A percentile compares a stretch with the other conserved stretches of the same genome.
phyloP scores from a whole-genome alignment of 2,113 vertebrate genomes.

The Leptobrachium ailaonicum region DNA sequence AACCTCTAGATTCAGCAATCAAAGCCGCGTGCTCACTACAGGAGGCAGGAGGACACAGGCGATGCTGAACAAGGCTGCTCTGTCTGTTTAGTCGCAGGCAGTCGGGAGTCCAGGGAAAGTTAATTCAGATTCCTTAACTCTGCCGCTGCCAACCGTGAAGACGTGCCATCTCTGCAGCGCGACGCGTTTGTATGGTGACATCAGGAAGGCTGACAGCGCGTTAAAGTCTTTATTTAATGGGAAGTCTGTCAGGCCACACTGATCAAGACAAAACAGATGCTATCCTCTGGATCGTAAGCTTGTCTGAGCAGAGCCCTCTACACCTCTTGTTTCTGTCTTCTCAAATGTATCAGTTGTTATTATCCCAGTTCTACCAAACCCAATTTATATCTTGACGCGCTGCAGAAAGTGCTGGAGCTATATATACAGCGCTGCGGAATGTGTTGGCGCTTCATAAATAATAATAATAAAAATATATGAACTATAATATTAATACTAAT shows the following conservation, averaged over 20 bases:
- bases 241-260: neutral
- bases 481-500: neutral
- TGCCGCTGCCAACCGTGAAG: neutral
- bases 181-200: neutral
- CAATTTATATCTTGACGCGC: no score
- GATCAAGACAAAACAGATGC: no score
- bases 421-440: no score
- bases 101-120: conserved; percentile 43
- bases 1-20: conserved; percentile 67
- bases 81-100: conserved; percentile 48
- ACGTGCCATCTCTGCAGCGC: neutral
- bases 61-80: conserved; percentile 38
- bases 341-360: no score
- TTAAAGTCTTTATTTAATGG: neutral
- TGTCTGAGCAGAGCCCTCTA: no score
- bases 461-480: neutral
- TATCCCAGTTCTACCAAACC: no score
- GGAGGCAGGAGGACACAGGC: conserved; percentile 45
- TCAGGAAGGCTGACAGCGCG: neutral
- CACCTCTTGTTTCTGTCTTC: no score
- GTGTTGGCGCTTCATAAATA: no score
- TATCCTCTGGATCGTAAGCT: no score
- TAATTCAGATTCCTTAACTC: conserved; percentile 30
- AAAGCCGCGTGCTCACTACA: conserved; percentile 56
- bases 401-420: no score